phyloP scores from a whole-genome alignment of 2,888 invertebrate genomes.

The Patella pellucida region DNA sequence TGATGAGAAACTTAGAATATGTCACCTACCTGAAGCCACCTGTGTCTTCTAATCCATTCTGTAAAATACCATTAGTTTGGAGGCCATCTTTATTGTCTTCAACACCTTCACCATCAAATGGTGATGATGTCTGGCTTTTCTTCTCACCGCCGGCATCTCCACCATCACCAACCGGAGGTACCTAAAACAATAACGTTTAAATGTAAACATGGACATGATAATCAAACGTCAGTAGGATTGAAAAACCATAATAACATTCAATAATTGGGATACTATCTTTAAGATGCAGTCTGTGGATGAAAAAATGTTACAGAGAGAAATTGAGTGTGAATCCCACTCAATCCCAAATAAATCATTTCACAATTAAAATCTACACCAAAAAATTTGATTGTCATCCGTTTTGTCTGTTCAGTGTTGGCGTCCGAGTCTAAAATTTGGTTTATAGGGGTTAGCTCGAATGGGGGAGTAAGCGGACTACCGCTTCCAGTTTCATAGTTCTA shows the following conservation, averaged over 20 bases:
- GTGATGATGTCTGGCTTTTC: slow-evolving; percentile 75
- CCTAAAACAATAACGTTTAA: not conserved
- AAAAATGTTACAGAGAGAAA: not conserved
- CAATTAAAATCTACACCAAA: too few relatives aligned
- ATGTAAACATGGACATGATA: too few relatives aligned
- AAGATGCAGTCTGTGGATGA: not conserved
- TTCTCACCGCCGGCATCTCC: slow-evolving; percentile 39
- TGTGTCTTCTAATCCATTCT: slow-evolving; percentile 83
- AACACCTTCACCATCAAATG: slow-evolving; percentile 73
- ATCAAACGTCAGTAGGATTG: too few relatives aligned
- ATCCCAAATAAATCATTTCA: too few relatives aligned
- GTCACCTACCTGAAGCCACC: slow-evolving; percentile 31
- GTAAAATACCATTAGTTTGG: slow-evolving; percentile 75
- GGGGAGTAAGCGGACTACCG: too few relatives aligned
- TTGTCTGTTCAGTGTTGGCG: too few relatives aligned
- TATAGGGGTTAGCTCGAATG: too few relatives aligned
- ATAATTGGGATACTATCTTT: too few relatives aligned
- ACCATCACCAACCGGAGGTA: not conserved
- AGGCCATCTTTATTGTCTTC: slow-evolving; percentile 69
- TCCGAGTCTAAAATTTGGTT: too few relatives aligned
- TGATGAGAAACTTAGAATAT: not conserved
- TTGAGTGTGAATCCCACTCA: too few relatives aligned
- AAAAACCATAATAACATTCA: not conserved
- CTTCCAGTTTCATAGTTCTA: too few relatives aligned
- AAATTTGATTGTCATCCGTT: too few relatives aligned